Percentiles rank a stretch among this genome's conserved stretches.
These are phyloP conservation scores for Paramisgurnus dabryanus DNA, from an alignment of 2,113 vertebrate species.

Conservation along the genomic window DNA sequence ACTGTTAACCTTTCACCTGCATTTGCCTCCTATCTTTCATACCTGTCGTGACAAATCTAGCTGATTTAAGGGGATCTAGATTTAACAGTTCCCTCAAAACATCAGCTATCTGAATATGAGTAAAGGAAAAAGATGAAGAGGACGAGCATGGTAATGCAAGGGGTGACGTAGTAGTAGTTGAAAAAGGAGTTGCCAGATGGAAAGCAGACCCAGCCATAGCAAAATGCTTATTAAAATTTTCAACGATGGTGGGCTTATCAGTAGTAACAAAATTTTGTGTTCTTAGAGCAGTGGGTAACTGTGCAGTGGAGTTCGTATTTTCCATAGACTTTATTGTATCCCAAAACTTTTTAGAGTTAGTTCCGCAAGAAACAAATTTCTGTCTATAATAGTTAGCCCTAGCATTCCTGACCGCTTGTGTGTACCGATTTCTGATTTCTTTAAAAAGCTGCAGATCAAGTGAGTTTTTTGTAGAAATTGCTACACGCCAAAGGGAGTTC, in stretches of 20 bases:
- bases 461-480: neutral
- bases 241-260: neutral
- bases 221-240: neutral
- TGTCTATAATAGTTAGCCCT: neutral
- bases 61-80: too few relatives aligned
- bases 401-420: neutral
- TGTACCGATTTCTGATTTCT: neutral
- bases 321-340: too few relatives aligned
- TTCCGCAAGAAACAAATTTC: too few relatives aligned
- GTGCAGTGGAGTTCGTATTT: too few relatives aligned
- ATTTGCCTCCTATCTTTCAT: too few relatives aligned
- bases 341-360: too few relatives aligned
- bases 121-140: neutral
- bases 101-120: neutral
- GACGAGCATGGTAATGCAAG: neutral
- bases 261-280: neutral
- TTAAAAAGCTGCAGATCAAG: neutral
- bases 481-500: neutral
- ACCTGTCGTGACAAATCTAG: too few relatives aligned
- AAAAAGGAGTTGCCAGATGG: neutral
- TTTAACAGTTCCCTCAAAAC: too few relatives aligned
- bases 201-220: neutral
- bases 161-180: neutral
- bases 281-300: too few relatives aligned
- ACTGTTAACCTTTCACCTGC: too few relatives aligned